Base-by-base conservation (phyloP, 2,113 vertebrate genomes). In the Shinisaurus crocodilurus region DNA sequence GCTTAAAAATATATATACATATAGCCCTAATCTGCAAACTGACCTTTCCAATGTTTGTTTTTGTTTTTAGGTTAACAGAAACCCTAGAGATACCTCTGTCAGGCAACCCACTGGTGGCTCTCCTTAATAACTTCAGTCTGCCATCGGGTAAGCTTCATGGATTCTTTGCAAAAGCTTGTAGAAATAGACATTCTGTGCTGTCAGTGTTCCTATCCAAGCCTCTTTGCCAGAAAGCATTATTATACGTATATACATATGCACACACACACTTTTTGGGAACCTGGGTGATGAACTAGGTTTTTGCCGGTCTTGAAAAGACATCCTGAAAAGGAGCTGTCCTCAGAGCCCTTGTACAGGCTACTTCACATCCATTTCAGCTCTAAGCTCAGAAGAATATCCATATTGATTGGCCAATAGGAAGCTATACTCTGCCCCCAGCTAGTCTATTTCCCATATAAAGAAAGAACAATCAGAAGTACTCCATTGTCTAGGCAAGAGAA, bases 1-100 rank as follows among this genome's bases (percentile, higher is more conserved):
- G 16, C 77, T 54, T 80, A 10, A 15, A n/a, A 34, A n/a, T 16
- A 3, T 27, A 54, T 48, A 12, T 20, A 79, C 1, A 23, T 3
- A 50, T 54, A 80, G 16, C 54, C 16, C 48, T 54, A 15, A 32
- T 25, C 45, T 5, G 9, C 23, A 32, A 80, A 80, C 6, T 32
- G 5, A 80, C 85, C 18, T 29, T 60, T 87, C 1, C 90, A 43
- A 90, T 87, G 93, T 43, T 85, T 3, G 37, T 88, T 5, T 76
- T 20, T 97, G 0, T 94, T 96, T 95, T 85, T 87, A 97, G 97
- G 86, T 79, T 96, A 91, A 74, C 74, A 79, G 91, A 93, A 69
- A 95, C 89, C n/a, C 82, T 97, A 1, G 27, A 94, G 75, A 82
- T 92, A 37, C 76, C 48, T 1, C 85, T 96, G 40, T 82, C 75